Conservation (phyloP, 1,140 invertebrate genomes). For the Tetranychus urticae region DNA sequence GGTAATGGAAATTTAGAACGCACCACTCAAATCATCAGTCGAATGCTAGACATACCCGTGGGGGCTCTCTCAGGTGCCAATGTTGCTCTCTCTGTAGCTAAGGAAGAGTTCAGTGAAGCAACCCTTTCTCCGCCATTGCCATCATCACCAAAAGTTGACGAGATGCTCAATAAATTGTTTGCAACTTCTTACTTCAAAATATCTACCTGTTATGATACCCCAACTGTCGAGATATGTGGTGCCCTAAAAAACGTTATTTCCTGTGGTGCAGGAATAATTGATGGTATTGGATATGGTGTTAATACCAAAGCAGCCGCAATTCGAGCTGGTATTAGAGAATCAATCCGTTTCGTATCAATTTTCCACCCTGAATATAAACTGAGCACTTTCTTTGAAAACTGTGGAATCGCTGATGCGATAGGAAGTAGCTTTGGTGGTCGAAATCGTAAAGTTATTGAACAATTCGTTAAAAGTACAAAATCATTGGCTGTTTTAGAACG, state of each 20-base stretch:
- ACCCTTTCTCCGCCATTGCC: conserved; percentile 79
- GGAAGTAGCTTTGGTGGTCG: conserved; percentile 96
- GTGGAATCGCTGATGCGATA: conserved; percentile 93
- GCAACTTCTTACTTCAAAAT: conserved; percentile 89
- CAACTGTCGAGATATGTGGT: conserved; percentile 92
- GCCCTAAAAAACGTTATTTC: conserved; percentile 98
- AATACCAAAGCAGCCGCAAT: conserved; percentile 99
- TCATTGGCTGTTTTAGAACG: conserved; percentile 68
- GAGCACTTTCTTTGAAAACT: conserved; percentile 94
- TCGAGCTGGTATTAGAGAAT: conserved; percentile 86
- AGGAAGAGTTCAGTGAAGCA: conserved; percentile 93
- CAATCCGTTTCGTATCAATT: conserved; percentile 74
- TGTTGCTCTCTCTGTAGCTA: conserved; percentile 76
- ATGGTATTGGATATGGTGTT: conserved; percentile 78
- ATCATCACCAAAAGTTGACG: conserved; percentile 35
- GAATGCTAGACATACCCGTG: conserved; percentile 58
- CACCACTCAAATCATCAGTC: conserved; percentile 49
- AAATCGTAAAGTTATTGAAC: conserved; percentile 80
- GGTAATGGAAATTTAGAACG: conserved; percentile 64
- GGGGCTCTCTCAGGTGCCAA: conserved; percentile 96
- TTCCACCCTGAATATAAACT: conserved; percentile 38
- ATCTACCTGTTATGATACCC: conserved; percentile 77
- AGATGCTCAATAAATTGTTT: conserved; percentile 52
- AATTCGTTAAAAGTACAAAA: conserved; percentile 53
- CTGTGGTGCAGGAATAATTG: conserved; percentile 87